phyloP scores from a whole-genome alignment of 2,113 vertebrate species.

The Meleagris gallopavo region DNA sequence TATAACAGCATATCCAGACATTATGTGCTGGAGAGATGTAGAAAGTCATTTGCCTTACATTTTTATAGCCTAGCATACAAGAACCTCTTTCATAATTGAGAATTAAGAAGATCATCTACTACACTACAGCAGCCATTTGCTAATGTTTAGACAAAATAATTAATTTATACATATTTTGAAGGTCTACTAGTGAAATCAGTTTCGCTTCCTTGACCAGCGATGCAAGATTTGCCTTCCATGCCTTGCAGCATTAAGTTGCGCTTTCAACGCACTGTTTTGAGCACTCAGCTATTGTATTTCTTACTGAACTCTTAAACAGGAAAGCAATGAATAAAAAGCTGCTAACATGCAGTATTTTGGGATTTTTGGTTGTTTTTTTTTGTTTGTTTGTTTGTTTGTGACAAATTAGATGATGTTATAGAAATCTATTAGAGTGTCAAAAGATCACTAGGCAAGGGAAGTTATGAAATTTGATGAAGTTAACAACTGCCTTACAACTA shows the following conservation, averaged over 20 bases:
- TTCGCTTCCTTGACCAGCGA: background rate
- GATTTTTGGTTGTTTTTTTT: background rate
- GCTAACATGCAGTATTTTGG: background rate
- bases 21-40: background rate
- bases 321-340: background rate
- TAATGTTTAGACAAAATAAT: background rate
- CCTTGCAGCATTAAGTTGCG: background rate
- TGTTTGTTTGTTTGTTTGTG: background rate
- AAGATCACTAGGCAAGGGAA: background rate
- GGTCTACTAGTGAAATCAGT: background rate
- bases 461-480: background rate
- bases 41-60: background rate
- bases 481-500: background rate
- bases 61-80: background rate
- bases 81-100: background rate
- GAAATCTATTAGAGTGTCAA: background rate
- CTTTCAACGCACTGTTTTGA: background rate
- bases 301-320: background rate
- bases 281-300: fast-evolving
- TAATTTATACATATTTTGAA: background rate
- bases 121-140: background rate
- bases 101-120: background rate
- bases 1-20: background rate
- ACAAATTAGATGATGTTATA: background rate
- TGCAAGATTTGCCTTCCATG: fast-evolving